Evolutionary conservation across 1,140 invertebrate species (phyloP).

Genomic region (Helicoverpa zea): DNA sequence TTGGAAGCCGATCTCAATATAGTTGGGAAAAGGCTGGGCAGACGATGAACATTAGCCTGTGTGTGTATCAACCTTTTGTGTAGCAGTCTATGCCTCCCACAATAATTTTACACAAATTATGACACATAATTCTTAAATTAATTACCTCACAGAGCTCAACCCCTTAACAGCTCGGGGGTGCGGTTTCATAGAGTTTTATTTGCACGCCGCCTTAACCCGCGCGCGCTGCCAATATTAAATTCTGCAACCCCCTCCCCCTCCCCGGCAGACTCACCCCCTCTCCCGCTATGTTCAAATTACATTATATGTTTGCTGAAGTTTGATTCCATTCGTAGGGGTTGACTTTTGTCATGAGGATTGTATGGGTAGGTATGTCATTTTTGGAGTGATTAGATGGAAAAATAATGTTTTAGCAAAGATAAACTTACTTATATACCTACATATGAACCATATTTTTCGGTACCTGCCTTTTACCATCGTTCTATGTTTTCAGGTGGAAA

Average conservation of each 20-base stretch:
- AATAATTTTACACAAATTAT: not conserved
- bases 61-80: too few species aligned
- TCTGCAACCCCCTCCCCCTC: conserved; percentile 62
- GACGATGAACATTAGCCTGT: too few species aligned
- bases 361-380: not conserved
- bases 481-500: too few species aligned
- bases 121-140: conserved; percentile 1
- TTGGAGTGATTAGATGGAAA: not conserved
- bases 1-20: too few species aligned
- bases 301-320: conserved; percentile 66
- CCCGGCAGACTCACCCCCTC: conserved; percentile 35
- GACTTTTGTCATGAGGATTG: conserved; percentile 19
- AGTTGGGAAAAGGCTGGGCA: too few species aligned
- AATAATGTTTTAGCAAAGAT: too few species aligned
- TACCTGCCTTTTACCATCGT: too few species aligned
- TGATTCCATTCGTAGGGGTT: conserved; percentile 41
- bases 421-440: too few species aligned
- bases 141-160: conserved; percentile 3
- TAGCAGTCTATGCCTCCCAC: not conserved
- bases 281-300: conserved; percentile 62
- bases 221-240: conserved; percentile 81
- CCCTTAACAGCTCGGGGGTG: conserved; percentile 56
- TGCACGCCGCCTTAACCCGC: conserved; percentile 82
- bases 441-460: too few species aligned
- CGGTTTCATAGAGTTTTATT: conserved; percentile 80